Conservation (phyloP, 2,113 vertebrate genomes). For the Triplophysa rosa region DNA sequence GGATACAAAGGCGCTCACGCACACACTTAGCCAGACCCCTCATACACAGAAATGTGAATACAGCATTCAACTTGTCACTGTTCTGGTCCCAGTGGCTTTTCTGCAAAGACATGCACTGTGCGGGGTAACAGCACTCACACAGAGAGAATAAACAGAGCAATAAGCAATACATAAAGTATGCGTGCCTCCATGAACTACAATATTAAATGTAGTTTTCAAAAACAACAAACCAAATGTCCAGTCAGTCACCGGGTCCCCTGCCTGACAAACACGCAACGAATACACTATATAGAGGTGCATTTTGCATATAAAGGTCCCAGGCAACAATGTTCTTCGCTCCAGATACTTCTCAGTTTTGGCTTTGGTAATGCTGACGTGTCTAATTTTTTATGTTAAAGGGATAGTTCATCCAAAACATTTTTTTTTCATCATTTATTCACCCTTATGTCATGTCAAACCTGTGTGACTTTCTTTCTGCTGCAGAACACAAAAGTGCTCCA, state of each 20-base stretch:
- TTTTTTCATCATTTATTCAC: too few relatives aligned
- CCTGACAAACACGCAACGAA: neutral
- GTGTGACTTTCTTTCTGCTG: too few relatives aligned
- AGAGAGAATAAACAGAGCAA: neutral
- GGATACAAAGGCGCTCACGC: constrained; percentile 12
- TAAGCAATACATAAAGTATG: neutral
- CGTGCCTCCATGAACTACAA: neutral
- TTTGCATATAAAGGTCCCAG: too few relatives aligned
- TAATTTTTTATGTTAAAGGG: neutral
- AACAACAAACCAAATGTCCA: neutral
- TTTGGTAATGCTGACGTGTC: neutral
- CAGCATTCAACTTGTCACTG: constrained; percentile 34
- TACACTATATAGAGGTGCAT: neutral
- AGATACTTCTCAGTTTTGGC: neutral
- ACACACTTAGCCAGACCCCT: constrained; percentile 17
- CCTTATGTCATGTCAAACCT: too few relatives aligned
- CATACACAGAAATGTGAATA: constrained; percentile 36
- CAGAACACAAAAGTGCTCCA: too few relatives aligned
- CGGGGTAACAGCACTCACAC: constrained; percentile 18
- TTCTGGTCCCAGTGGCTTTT: constrained; percentile 14
- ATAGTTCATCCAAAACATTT: too few relatives aligned
- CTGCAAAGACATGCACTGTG: constrained; percentile 19
- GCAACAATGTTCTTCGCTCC: neutral
- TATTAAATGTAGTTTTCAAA: neutral
- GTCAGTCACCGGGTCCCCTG: neutral